Evolutionary conservation across 2,797 vertebrate genomes (phyloP).

Genomic region (Enoplosus armatus): DNA sequence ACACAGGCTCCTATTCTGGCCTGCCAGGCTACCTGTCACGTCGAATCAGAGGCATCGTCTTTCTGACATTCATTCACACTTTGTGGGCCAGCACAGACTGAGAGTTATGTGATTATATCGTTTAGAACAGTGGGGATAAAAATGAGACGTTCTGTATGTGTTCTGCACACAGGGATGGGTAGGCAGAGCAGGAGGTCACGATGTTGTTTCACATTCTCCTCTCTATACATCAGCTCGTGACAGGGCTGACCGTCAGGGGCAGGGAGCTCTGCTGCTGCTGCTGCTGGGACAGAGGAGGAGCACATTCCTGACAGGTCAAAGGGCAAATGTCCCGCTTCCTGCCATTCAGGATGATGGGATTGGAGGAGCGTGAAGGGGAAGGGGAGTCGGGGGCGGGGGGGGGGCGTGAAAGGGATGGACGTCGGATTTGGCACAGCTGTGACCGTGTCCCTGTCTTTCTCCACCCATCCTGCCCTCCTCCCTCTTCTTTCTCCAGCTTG

Average conservation of each 20-base stretch:
- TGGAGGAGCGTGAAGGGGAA: slow-evolving; percentile 46
- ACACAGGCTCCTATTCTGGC: slow-evolving; percentile 41
- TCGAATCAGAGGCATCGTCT: slow-evolving; percentile 38
- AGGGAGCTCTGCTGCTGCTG: slow-evolving; percentile 26
- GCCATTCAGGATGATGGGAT: slow-evolving; percentile 55
- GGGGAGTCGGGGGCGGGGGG: slow-evolving; percentile 18
- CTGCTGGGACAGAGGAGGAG: slow-evolving; percentile 55
- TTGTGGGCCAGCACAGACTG: slow-evolving; percentile 16
- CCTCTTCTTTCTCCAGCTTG: slow-evolving; percentile 1
- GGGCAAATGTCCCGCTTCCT: slow-evolving; percentile 75
- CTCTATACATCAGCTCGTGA: slow-evolving; percentile 62
- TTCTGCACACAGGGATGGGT: slow-evolving; percentile 19
- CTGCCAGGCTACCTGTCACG: slow-evolving; percentile 45
- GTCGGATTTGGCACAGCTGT: slow-evolving; percentile 38
- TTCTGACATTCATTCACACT: slow-evolving; percentile 45
- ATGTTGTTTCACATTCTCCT: slow-evolving; percentile 45
- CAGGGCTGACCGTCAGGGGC: slow-evolving; percentile 13
- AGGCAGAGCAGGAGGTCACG: slow-evolving; percentile 25
- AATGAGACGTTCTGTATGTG: slow-evolving; percentile 7
- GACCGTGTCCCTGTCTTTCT: slow-evolving; percentile 34
- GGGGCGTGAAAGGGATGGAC: slow-evolving; percentile 14
- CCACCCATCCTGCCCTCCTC: slow-evolving; percentile 32
- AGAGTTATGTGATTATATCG: slow-evolving; percentile 29
- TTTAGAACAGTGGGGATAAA: slow-evolving; percentile 13
- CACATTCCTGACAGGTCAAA: slow-evolving; percentile 77